Evolutionary conservation across 1,140 invertebrate genomes (phyloP).

Genomic region (Drosophila azteca): DNA sequence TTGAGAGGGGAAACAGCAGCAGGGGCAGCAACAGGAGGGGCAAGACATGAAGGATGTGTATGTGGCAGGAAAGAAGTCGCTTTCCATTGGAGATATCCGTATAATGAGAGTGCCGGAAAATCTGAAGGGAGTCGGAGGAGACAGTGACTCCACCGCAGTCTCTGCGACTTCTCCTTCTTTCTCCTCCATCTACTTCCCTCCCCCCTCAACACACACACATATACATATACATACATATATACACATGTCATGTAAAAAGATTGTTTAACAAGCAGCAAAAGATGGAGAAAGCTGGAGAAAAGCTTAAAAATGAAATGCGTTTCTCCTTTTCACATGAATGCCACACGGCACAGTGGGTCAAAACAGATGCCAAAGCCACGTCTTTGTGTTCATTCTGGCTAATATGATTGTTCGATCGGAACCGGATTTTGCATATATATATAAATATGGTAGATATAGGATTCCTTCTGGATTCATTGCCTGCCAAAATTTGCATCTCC

Average conservation of each 20-base stretch:
- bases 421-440: no score
- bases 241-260: slow-evolving; percentile 77
- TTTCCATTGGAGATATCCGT: slow-evolving; percentile 1
- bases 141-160: slow-evolving; percentile 2
- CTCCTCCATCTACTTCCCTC: not conserved
- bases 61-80: not conserved
- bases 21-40: no score
- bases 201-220: not conserved
- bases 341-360: slow-evolving; percentile 30
- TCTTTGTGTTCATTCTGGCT: no score
- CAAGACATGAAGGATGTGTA: no score
- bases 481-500: not conserved
- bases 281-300: slow-evolving; percentile 12
- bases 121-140: slow-evolving; percentile 6
- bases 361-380: not conserved
- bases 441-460: not conserved
- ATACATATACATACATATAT: slow-evolving; percentile 5
- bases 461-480: not conserved
- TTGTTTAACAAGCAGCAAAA: slow-evolving; percentile 67
- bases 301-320: slow-evolving; percentile 79
- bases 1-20: slow-evolving; percentile 1
- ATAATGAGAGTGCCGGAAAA: slow-evolving; percentile 47
- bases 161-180: not conserved
- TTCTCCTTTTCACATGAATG: slow-evolving; percentile 61
- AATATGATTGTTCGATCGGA: not conserved